Percentiles rank a stretch among this genome's conserved stretches.
Conservation (phyloP, 2,888 invertebrate species). For the Amiota communis region DNA sequence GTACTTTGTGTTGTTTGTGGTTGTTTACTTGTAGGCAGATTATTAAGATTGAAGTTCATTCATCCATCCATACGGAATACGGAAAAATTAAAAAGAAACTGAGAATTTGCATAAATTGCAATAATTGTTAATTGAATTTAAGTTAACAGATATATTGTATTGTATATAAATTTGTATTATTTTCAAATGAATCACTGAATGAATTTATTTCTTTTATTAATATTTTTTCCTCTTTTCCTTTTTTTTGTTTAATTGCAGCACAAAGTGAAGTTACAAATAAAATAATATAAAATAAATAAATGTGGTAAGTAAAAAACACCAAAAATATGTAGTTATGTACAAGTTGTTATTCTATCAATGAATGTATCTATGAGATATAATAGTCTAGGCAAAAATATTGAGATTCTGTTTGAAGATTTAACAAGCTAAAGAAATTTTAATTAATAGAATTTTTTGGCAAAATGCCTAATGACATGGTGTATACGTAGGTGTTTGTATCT, state of each 20-base stretch:
- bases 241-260: constrained; percentile 42
- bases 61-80: constrained; percentile 66
- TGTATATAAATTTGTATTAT: constrained; percentile 1
- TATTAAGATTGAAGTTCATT: constrained; percentile 54
- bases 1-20: constrained; percentile 12
- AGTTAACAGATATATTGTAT: neutral
- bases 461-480: constrained; percentile 46
- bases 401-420: no score
- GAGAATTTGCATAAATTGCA: constrained; percentile 59
- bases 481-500: neutral
- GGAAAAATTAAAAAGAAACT: constrained; percentile 57
- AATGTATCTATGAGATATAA: no score
- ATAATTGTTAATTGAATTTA: constrained; percentile 29
- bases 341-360: no score
- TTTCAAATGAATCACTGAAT: constrained; percentile 20
- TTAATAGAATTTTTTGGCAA: constrained; percentile 39
- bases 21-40: neutral
- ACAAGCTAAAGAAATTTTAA: constrained; percentile 2
- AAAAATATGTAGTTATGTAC: neutral
- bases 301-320: neutral
- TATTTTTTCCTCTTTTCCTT: constrained; percentile 18
- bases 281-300: constrained; percentile 14
- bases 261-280: constrained; percentile 41
- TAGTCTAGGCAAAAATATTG: no score
- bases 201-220: neutral